Conservation (phyloP, 1,140 invertebrate species). For the Antheraea mylitta region DNA sequence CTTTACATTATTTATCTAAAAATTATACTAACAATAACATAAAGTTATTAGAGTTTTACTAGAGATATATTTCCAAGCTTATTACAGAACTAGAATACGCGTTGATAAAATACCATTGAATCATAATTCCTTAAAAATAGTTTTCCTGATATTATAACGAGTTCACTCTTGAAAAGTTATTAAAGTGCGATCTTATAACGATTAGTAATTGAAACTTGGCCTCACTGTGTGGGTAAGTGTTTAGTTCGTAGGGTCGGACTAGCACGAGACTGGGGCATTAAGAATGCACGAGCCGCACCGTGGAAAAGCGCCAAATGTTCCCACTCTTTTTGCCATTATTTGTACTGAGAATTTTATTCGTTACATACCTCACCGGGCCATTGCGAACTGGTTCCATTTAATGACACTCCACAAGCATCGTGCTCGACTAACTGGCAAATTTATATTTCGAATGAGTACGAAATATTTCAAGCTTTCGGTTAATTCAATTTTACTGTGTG, state of each 20-base stretch:
- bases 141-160: background rate
- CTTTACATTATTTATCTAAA: no score
- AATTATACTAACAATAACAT: no score
- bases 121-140: background rate
- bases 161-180: constrained; percentile 17
- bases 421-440: constrained; percentile 27
- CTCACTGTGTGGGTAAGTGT: no score
- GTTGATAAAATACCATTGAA: no score
- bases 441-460: constrained; percentile 16
- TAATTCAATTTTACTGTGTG: constrained; percentile 15
- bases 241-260: constrained; percentile 14
- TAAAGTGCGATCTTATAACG: constrained; percentile 25
- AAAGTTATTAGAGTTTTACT: no score
- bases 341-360: constrained; percentile 37
- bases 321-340: constrained; percentile 30
- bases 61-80: no score
- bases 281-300: constrained; percentile 30
- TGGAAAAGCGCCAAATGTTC: constrained; percentile 35
- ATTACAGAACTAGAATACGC: no score
- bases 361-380: constrained; percentile 35
- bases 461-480: constrained; percentile 17
- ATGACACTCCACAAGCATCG: constrained; percentile 24
- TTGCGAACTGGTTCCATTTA: constrained; percentile 22
- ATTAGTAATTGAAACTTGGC: constrained; percentile 13
- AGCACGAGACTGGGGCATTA: constrained; percentile 20